A percentile compares a stretch with the other conserved stretches of the same genome.
Evolutionary conservation across 2,888 invertebrate species (phyloP).

Genomic region (Phlogophora meticulosa): DNA sequence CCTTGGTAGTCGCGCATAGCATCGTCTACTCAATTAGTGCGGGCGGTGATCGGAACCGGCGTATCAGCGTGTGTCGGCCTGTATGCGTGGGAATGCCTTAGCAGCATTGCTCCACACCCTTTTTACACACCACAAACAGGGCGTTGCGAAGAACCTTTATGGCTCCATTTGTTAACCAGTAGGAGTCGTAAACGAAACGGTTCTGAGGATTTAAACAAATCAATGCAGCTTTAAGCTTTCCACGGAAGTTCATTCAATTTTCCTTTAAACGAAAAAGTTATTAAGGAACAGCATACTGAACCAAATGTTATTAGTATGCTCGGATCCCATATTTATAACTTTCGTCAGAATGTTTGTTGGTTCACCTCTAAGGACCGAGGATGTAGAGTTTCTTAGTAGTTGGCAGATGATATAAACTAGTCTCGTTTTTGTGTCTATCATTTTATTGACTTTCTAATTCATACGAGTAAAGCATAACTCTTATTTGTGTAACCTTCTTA

Average conservation of each 20-base stretch:
- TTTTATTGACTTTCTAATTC: background rate
- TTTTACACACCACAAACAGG: constrained; percentile 70
- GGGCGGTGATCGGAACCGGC: constrained; percentile 87
- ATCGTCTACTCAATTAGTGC: constrained; percentile 85
- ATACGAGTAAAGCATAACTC: constrained; percentile 1
- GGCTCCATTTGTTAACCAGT: constrained; percentile 54
- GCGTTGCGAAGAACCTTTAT: constrained; percentile 55
- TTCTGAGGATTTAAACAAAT: constrained; percentile 15
- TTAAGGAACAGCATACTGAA: background rate
- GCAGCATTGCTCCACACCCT: constrained; percentile 74
- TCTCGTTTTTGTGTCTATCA: background rate
- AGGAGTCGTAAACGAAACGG: constrained; percentile 36
- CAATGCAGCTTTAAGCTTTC: background rate
- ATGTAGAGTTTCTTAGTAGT: background rate
- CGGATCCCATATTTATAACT: background rate
- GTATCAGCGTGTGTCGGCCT: constrained; percentile 82
- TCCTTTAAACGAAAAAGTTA: background rate
- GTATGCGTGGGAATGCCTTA: constrained; percentile 84
- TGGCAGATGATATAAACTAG: background rate
- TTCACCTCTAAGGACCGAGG: background rate
- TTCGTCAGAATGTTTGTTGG: background rate
- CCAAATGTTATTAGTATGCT: too few species aligned
- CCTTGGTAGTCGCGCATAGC: constrained; percentile 76
- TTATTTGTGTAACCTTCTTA: constrained; percentile 38
- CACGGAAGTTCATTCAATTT: background rate